These are phyloP conservation scores for Andrena fulva DNA, from an alignment of 2,888 invertebrate genomes.

Conservation along the genomic window DNA sequence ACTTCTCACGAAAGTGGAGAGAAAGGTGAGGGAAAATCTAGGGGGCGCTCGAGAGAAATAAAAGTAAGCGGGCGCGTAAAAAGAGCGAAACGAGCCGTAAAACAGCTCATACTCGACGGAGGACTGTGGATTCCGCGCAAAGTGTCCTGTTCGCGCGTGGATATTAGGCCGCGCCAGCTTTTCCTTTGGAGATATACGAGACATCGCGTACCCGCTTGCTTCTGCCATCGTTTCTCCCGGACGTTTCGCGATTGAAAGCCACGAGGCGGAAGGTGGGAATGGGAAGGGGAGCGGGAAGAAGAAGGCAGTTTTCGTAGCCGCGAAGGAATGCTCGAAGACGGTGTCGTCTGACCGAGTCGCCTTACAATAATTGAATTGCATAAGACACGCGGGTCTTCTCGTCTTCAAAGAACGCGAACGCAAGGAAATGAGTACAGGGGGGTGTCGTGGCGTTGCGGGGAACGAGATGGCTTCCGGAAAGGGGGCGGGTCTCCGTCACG, in stretches of 20 bases:
- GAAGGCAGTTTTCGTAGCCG: constrained; percentile 49
- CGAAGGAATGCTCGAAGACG: constrained; percentile 60
- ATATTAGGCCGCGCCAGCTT: constrained; percentile 19
- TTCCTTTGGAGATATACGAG: background rate
- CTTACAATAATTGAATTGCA: constrained; percentile 80
- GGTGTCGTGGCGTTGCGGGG: constrained; percentile 68
- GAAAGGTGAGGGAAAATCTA: constrained; percentile 9
- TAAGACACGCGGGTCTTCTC: constrained; percentile 78
- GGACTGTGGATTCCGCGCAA: background rate
- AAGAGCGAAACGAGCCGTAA: constrained; percentile 40
- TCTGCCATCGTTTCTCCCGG: background rate
- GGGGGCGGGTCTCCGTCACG: constrained; percentile 74
- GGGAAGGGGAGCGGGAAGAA: background rate
- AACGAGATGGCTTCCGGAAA: constrained; percentile 76
- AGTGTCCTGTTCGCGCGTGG: constrained; percentile 8
- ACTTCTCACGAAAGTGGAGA: background rate
- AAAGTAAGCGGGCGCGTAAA: constrained; percentile 40
- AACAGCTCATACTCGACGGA: constrained; percentile 15
- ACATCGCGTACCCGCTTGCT: background rate
- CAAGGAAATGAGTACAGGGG: constrained; percentile 74
- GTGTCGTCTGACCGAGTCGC: constrained; percentile 71
- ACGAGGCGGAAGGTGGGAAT: background rate
- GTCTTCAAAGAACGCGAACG: constrained; percentile 72
- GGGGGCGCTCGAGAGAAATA: constrained; percentile 24
- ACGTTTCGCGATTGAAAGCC: background rate